Base-by-base conservation (phyloP, 1,140 invertebrate species). In the Trichoplusia ni region DNA sequence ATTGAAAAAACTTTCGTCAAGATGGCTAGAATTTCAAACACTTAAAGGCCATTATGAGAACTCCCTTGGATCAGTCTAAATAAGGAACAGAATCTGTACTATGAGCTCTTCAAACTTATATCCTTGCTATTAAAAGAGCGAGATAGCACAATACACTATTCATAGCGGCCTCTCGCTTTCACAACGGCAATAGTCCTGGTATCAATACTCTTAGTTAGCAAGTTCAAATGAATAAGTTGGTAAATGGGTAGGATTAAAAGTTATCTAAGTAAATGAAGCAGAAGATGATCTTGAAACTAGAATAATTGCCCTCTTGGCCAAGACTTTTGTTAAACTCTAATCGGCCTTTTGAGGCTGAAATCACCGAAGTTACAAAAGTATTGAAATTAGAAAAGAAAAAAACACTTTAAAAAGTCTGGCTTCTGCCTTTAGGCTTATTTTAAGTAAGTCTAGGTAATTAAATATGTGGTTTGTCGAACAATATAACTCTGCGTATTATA, bases 181-280 rank as follows among this genome's bases (percentile, higher is more conserved):
- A n/a, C n/a, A n/a, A n/a, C n/a, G n/a, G n/a, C n/a, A n/a, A n/a
- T n/a, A n/a, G n/a, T n/a, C n/a, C n/a, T n/a, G n/a, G n/a, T n/a
- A n/a, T n/a, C n/a, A n/a, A n/a, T n/a, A n/a, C n/a, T n/a, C n/a
- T n/a, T n/a, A n/a, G n/a, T n/a, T n/a, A n/a, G n/a, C n/a, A n/a
- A n/a, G n/a, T n/a, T n/a, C n/a, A 44, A 56, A 18, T 58, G 25
- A 9, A 7, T 21, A 16, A 11, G 16, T 23, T 38, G 54, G 14
- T 21, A 44, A 59, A 59, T 59, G 38, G 25, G 23, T 7, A 27
- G 14, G 44, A 44, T 59, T 59, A 59, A 59, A 59, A 59, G 54
- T 59, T 59, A 44, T 59, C 31, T 23, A 54, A 54, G 14, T 25
- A 44, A 59, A 38, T 59, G 25, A 19, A 31, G 38, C 44, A 19